Evolutionary conservation across 2,113 vertebrate genomes (phyloP), one percentile per base, ranked within the genome.

Genomic region (Prunella himalayana): DNA sequence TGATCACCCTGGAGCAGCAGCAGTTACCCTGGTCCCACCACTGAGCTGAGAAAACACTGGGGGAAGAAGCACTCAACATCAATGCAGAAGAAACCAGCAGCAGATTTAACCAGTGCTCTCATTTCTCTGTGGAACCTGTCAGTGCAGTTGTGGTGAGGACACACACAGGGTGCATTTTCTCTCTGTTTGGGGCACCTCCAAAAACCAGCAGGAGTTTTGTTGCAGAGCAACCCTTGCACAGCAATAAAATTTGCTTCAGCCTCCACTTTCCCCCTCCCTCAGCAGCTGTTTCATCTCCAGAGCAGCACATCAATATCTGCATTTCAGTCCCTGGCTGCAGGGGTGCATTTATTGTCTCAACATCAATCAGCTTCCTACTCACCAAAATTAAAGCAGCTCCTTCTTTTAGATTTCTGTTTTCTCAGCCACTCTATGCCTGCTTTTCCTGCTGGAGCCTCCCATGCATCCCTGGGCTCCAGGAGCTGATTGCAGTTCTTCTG

Each of bases 81-180:
- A 27, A 45, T 24, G 45, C 65, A 47, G 5, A n/a, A 59, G 39
- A 13, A 79, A 41, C 6, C 76, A 60, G 35, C 7, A 3, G 19
- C 47, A 65, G 31, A 53, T 61, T 60, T 25, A 47, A 16, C 0
- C 4, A 25, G 20, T 1, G 41, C 22, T 35, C 30, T n/a, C 2
- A 3, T 23, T 54, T 19, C 61, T 8, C 42, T 8, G 3, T n/a
- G 59, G 27, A 39, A 39, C 13, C 45, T 49, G 27, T 6, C 18
- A 20, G 23, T 11, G 7, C 1, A 1, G 0, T 0, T 9, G 5
- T 2, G 42, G 6, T 4, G 2, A 33, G 24, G 35, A 79, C 51
- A 39, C 39, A 44, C 71, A 33, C 1, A 1, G 30, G 23, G 28
- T 30, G 12, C 20, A 15, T 64, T 82, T 81, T 7, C 65, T 35